A percentile compares a stretch with the other conserved stretches of the same genome.
Evolutionary conservation across 1,140 invertebrate genomes (phyloP).

Genomic region (Tetraneura akinire): DNA sequence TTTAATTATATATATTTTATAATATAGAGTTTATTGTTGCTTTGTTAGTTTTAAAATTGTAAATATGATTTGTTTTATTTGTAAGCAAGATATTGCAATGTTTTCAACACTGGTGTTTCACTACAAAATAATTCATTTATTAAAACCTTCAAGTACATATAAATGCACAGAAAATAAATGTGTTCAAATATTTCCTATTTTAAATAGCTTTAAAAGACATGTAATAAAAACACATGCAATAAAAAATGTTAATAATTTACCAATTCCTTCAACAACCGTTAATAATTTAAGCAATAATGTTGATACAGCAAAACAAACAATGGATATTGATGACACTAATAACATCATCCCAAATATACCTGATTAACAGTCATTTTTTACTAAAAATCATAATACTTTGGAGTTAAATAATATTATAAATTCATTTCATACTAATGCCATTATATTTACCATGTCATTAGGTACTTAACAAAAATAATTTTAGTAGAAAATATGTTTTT

Average conservation of each 20-base stretch:
- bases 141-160: conserved; percentile 7
- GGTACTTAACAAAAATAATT: not conserved
- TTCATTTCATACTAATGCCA: not conserved
- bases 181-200: conserved; percentile 12
- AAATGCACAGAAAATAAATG: not conserved
- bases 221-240: not conserved
- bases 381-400: not conserved
- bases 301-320: not conserved
- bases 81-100: not conserved
- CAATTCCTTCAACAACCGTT: not conserved
- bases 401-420: not conserved
- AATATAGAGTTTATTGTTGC: not conserved
- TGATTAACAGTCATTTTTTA: too few relatives aligned
- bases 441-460: not conserved
- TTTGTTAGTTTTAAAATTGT: not conserved
- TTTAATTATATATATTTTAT: conserved; percentile 2
- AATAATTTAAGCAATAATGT: not conserved
- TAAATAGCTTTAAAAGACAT: not conserved
- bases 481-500: not conserved
- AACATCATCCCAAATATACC: not conserved
- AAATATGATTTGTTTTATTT: conserved; percentile 1
- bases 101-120: not conserved
- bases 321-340: not conserved
- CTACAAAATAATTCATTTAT: conserved; percentile 6
- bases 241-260: not conserved